A percentile compares a stretch with the other conserved stretches of the same genome.
These are phyloP conservation scores for Drosophila nasuta DNA, from an alignment of 1,140 invertebrate genomes.

Conservation along the genomic window DNA sequence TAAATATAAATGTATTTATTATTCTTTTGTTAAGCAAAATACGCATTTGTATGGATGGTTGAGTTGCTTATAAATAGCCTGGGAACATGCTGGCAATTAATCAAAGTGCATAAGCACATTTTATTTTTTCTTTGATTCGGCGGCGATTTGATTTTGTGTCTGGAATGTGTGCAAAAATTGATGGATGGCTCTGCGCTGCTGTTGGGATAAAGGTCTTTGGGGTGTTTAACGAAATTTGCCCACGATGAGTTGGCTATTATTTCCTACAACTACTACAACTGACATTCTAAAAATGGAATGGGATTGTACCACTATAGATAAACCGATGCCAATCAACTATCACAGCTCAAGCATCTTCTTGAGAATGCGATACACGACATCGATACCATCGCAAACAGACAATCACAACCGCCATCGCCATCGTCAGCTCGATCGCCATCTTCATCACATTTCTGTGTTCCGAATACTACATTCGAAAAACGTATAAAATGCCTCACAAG, in stretches of 20 bases:
- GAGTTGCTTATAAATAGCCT: constrained; percentile 56
- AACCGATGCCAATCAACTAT: constrained; percentile 69
- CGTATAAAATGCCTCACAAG: constrained; percentile 49
- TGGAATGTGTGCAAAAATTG: constrained; percentile 60
- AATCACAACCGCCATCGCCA: constrained; percentile 25
- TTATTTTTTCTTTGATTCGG: constrained; percentile 25
- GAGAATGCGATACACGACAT: constrained; percentile 42
- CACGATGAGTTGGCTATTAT: constrained; percentile 15
- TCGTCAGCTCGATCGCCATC: constrained; percentile 24
- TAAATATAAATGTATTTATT: constrained; percentile 46
- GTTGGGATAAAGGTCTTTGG: constrained; percentile 14
- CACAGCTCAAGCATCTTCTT: constrained; percentile 72
- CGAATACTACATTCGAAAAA: constrained; percentile 46
- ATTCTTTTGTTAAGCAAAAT: constrained; percentile 71
- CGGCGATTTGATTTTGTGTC: constrained; percentile 43
- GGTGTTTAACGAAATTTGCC: constrained; percentile 2
- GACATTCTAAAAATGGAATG: constrained; percentile 24
- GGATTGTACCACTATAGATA: constrained; percentile 30
- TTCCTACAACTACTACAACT: background rate
- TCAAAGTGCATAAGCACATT: constrained; percentile 68
- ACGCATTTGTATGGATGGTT: constrained; percentile 48
- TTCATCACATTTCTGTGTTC: constrained; percentile 24
- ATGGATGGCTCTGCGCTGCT: constrained; percentile 20
- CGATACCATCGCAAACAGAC: constrained; percentile 21
- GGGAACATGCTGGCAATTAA: constrained; percentile 77